These are phyloP conservation scores for Icerya purchasi DNA, from an alignment of 2,888 invertebrate species.

Conservation along the genomic window DNA sequence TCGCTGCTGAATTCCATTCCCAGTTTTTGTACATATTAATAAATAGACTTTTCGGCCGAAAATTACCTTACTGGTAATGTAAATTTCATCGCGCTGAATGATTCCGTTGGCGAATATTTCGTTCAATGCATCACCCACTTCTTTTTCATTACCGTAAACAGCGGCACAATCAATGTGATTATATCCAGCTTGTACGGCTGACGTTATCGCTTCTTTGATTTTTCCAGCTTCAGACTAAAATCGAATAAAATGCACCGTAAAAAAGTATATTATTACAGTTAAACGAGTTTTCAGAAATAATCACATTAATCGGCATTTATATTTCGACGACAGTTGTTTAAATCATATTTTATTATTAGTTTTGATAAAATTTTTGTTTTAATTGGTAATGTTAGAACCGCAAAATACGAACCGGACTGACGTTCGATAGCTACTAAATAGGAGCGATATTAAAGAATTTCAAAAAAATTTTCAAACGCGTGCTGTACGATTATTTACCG, in stretches of 20 bases:
- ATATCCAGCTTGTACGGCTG: constrained; percentile 56
- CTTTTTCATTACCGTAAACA: constrained; percentile 46
- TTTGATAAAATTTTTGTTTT: background rate
- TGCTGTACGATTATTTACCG: too few species aligned
- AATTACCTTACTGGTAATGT: constrained; percentile 41
- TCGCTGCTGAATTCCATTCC: too few species aligned
- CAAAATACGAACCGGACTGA: background rate
- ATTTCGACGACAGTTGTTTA: too few species aligned
- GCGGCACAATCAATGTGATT: constrained; percentile 53
- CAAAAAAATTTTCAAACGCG: too few species aligned
- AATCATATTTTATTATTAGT: background rate
- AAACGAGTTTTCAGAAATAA: too few species aligned
- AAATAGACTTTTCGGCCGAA: too few species aligned
- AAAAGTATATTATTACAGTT: too few species aligned
- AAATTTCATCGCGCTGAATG: constrained; percentile 45
- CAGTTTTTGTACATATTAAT: too few species aligned
- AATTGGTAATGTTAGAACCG: background rate
- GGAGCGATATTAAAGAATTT: too few species aligned
- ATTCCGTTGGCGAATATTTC: constrained; percentile 40
- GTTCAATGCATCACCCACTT: constrained; percentile 40
- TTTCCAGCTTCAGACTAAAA: constrained; percentile 31
- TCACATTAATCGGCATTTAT: too few species aligned
- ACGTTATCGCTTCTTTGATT: constrained; percentile 39
- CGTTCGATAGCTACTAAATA: too few species aligned
- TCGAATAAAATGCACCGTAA: background rate